Conservation (phyloP, 1,140 invertebrate genomes). For the Chionoecetes opilio region DNA sequence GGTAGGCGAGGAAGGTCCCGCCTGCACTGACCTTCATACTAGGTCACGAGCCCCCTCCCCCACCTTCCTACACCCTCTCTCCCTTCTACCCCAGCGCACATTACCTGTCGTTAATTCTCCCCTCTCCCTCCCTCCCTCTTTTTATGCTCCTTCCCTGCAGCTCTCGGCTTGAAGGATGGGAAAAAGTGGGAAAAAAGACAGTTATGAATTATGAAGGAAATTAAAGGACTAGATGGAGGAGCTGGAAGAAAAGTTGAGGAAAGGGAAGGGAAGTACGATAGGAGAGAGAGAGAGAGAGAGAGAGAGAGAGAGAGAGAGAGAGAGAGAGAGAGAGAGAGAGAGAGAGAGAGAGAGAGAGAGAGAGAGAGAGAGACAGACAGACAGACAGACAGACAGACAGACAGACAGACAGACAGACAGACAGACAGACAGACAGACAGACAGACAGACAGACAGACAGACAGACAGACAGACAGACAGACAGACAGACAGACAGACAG, state of each 20-base stretch:
- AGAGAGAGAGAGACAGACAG: neutral
- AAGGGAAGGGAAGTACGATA: too few species aligned
- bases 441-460: neutral
- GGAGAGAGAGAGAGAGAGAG: too few species aligned
- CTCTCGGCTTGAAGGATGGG: too few species aligned
- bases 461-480: neutral
- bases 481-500: neutral
- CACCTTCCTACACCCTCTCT: too few species aligned
- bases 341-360: neutral
- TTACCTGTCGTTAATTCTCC: neutral
- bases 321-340: neutral
- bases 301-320: too few species aligned
- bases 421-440: neutral
- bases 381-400: neutral
- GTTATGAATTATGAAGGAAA: too few species aligned
- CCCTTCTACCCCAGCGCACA: too few species aligned
- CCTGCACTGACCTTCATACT: too few species aligned
- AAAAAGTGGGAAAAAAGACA: too few species aligned
- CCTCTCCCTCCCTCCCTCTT: neutral
- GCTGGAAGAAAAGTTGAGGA: neutral
- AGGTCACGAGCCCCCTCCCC: too few species aligned
- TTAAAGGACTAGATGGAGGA: neutral
- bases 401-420: neutral
- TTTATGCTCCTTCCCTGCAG: neutral
- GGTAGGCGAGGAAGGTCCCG: too few species aligned